Evolutionary conservation across 2,113 vertebrate genomes (phyloP).

Genomic region (Vireo altiloquus): DNA sequence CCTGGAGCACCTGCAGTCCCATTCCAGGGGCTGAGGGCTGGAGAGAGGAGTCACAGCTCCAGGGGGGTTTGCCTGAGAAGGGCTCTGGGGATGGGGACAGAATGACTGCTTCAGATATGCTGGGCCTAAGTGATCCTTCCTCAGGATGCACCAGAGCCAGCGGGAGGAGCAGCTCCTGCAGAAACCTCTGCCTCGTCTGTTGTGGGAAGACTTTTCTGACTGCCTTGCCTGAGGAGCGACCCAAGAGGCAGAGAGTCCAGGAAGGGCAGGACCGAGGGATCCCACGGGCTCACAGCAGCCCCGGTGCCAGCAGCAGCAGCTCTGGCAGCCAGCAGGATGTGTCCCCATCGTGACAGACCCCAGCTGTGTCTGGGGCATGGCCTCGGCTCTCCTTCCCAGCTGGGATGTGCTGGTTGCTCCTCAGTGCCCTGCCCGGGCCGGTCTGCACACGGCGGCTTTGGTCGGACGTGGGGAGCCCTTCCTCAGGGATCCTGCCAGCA

Average conservation of each 20-base stretch:
- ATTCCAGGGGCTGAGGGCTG: not conserved
- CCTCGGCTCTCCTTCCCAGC: not conserved
- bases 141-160: not conserved
- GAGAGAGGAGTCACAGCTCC: not conserved
- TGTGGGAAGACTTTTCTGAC: not conserved
- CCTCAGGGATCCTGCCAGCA: not conserved
- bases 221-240: not conserved
- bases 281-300: not conserved
- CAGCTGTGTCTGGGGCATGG: rapidly evolving
- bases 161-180: not conserved
- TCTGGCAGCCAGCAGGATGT: not conserved
- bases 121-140: too few species aligned
- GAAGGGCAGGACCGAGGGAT: not conserved
- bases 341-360: not conserved
- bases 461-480: not conserved
- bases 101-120: rapidly evolving
- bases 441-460: too few species aligned
- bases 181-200: not conserved
- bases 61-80: not conserved
- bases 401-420: not conserved
- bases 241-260: not conserved
- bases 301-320: not conserved
- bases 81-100: not conserved
- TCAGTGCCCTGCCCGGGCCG: not conserved
- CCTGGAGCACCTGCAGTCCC: rapidly evolving